Evolutionary conservation across 1,140 invertebrate genomes (phyloP).

Genomic region (Drosophila tristis): DNA sequence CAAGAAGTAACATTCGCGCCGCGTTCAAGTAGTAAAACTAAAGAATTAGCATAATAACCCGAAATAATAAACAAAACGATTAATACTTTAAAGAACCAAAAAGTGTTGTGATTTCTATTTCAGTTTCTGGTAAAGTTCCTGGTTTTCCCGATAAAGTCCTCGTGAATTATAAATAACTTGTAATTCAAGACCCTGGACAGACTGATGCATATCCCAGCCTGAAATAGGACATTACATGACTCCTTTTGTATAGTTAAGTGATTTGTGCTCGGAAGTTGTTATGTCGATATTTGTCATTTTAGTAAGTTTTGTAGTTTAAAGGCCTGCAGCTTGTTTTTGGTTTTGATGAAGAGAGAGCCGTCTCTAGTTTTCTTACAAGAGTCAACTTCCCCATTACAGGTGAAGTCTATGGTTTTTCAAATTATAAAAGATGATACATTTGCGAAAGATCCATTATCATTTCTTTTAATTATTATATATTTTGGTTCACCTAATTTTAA

Average conservation of each 20-base stretch:
- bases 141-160: too few species aligned
- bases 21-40: too few species aligned
- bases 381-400: neutral
- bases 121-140: too few species aligned
- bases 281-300: neutral
- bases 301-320: slow-evolving; percentile 1
- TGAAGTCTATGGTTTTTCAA: neutral
- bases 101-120: too few species aligned
- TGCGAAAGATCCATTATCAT: neutral
- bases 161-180: too few species aligned
- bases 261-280: neutral
- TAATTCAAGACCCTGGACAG: too few species aligned
- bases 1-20: too few species aligned
- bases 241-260: slow-evolving; percentile 6
- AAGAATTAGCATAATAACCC: too few species aligned
- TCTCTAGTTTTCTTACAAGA: slow-evolving; percentile 6
- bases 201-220: too few species aligned
- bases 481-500: slow-evolving; percentile 8
- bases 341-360: slow-evolving; percentile 1
- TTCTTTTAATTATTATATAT: slow-evolving; percentile 6
- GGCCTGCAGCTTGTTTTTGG: slow-evolving; percentile 1
- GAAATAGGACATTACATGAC: too few species aligned
- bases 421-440: slow-evolving; percentile 1
- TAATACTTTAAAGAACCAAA: too few species aligned
- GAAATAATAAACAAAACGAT: too few species aligned